These are phyloP conservation scores for Thalpophila matura DNA, from an alignment of 2,888 invertebrate species.

Conservation along the genomic window DNA sequence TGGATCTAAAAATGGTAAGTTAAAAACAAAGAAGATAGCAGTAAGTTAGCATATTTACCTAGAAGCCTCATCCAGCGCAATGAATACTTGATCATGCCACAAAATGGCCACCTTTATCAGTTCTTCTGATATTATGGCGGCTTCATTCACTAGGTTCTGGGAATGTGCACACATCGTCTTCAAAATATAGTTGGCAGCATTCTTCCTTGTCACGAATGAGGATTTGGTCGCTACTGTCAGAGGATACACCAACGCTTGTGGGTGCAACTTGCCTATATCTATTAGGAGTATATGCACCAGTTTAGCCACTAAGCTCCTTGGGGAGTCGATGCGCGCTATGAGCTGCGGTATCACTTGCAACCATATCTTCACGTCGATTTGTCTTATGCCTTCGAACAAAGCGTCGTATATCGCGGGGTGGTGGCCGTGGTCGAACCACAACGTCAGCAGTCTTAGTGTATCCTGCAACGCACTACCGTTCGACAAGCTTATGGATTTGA, in stretches of 20 bases:
- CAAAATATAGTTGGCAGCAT: constrained; percentile 98
- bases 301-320: constrained; percentile 96
- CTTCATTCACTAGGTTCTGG: constrained; percentile 97
- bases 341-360: constrained; percentile 99
- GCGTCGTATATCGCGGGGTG: constrained; percentile 98
- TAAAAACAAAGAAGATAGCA: background rate
- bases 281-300: constrained; percentile 98
- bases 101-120: constrained; percentile 99
- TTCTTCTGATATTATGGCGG: constrained; percentile 98
- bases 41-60: constrained; percentile 75
- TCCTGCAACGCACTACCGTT: constrained; percentile 98
- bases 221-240: constrained; percentile 99
- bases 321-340: constrained; percentile 99
- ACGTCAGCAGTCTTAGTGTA: constrained; percentile 97
- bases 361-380: constrained; percentile 99
- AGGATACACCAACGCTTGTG: constrained; percentile 99
- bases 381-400: constrained; percentile 96
- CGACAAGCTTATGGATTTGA: constrained; percentile 97
- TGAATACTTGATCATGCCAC: constrained; percentile 98
- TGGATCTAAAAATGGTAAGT: too few species aligned
- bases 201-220: constrained; percentile 94
- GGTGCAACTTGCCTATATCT: constrained; percentile 99
- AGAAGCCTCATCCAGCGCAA: constrained; percentile 97
- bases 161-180: constrained; percentile 99
- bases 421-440: constrained; percentile 99